Percentiles rank a stretch among this genome's conserved stretches.
Conservation (phyloP, 2,113 vertebrate species). For the Calyptomena viridis region DNA sequence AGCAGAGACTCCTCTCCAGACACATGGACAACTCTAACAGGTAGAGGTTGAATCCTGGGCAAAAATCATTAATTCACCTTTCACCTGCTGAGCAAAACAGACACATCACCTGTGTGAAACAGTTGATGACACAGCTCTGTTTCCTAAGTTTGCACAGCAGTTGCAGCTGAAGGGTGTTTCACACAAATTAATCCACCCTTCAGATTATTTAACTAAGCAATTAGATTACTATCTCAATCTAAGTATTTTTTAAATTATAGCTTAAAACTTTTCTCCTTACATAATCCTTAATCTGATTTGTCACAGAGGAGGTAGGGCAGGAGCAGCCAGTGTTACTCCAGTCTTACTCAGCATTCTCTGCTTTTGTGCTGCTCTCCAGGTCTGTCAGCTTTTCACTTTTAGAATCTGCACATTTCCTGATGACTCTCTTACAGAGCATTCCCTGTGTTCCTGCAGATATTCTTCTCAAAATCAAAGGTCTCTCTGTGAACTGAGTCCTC, state of each 20-base stretch:
- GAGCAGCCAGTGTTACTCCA: neutral
- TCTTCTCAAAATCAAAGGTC: neutral
- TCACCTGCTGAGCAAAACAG: neutral
- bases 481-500: neutral
- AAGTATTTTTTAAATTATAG: neutral
- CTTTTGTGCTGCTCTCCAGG: conserved; percentile 12
- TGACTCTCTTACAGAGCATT: neutral
- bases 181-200: neutral
- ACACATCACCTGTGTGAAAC: neutral
- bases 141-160: neutral
- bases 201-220: neutral
- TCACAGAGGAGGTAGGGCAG: neutral
- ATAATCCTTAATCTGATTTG: neutral
- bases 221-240: neutral
- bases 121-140: neutral
- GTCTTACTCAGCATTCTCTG: neutral
- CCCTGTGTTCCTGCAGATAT: neutral
- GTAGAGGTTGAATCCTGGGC: neutral
- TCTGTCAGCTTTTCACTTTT: neutral
- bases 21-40: rapidly evolving
- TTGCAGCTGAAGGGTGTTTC: neutral
- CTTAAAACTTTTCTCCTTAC: neutral
- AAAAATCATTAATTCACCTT: neutral
- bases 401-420: neutral
- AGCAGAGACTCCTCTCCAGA: neutral